Evolutionary conservation across 2,888 invertebrate genomes (phyloP).

Genomic region (Cantharis rustica): DNA sequence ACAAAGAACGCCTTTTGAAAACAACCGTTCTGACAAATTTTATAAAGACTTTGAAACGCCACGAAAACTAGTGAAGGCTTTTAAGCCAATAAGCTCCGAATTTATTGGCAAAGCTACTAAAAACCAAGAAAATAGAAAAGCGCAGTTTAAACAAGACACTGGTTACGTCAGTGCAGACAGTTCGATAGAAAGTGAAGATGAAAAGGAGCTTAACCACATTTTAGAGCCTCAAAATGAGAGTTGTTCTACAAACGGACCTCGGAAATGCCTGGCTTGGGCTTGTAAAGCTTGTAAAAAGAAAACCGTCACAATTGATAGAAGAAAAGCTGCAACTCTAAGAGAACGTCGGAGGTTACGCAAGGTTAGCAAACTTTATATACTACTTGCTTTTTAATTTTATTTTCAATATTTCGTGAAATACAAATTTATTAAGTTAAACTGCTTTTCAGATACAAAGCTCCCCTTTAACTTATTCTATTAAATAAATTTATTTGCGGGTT

Average conservation of each 20-base stretch:
- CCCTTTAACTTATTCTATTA: background rate
- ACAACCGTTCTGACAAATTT: background rate
- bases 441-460: background rate
- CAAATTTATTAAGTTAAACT: background rate
- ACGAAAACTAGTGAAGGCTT: background rate
- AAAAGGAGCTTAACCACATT: constrained; percentile 53
- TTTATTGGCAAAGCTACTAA: background rate
- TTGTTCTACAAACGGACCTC: constrained; percentile 56
- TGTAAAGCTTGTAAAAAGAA: constrained; percentile 98
- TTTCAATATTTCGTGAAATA: background rate
- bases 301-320: constrained; percentile 91
- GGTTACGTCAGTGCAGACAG: constrained; percentile 52
- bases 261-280: constrained; percentile 92
- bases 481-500: background rate
- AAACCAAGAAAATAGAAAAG: constrained; percentile 5
- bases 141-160: constrained; percentile 31
- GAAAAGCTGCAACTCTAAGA: constrained; percentile 96
- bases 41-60: background rate
- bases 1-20: background rate
- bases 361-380: constrained; percentile 58
- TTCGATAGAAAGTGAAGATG: constrained; percentile 51
- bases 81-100: constrained; percentile 9
- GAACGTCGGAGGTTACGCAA: constrained; percentile 91
- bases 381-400: background rate
- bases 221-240: constrained; percentile 55